Evolutionary conservation across 2,797 vertebrate species (phyloP), one percentile per base, ranked within the genome.

Genomic region (Spea hammondii): DNA sequence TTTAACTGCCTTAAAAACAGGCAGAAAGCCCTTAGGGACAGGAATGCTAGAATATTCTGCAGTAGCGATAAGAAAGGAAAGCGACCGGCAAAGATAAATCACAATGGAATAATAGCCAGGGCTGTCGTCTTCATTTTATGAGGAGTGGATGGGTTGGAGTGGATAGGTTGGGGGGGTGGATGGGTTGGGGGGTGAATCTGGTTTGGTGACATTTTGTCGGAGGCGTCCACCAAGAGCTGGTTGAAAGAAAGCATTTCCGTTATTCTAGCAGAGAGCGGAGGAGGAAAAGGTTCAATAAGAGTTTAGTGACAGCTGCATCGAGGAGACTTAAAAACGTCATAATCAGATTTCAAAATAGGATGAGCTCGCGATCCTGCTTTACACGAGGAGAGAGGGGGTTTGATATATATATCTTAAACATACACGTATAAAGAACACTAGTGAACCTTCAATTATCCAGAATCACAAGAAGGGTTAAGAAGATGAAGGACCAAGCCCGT

Each of bases 311-410:
- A 77, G 75, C 74, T 77, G 79, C 17, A 8, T 82, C 64, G 17
- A 69, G 69, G 74, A 44, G 65, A 8, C 66, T 76, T 67, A 10
- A 4, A 49, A 8, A 69, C 64, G 55, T 77, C 79, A 81, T 72
- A 77, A 81, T 73, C 74, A 54, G 79, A 65, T 82, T 82, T 69
- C 13, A 65, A 64, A 69, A 79, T 48, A 57, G 59, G 72, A 79
- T 70, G 72, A 70, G 72, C 48, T 64, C 49, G 67, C 44, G 32
- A 68, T 44, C 9, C 59, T 74, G 60, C 65, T 48, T 48, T 48
- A 32, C 6, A 64, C 17, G 6, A 17, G 32, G 10, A 6, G 14
- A 10, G 14, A 6, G 5, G 17, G 14, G 55, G 5, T 2, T 59
- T 5, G 11, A 59, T 59, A 59, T 59, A 59, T 57, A 57, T 57